Percentiles rank a stretch among this genome's conserved stretches.
These are phyloP conservation scores for Trypoxylus dichotomus DNA, from an alignment of 1,140 invertebrate species.

Conservation along the genomic window DNA sequence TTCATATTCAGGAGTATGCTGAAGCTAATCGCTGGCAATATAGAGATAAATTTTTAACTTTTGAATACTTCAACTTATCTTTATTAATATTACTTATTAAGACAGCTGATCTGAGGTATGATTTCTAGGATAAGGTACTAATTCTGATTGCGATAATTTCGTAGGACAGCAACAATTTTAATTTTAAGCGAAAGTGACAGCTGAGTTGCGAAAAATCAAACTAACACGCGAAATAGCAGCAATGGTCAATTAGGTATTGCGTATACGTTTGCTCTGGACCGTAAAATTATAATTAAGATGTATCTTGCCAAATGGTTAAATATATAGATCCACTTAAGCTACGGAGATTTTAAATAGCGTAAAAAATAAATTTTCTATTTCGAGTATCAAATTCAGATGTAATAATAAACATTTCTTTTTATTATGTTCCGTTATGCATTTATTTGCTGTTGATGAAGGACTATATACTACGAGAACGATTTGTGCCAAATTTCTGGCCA, in stretches of 20 bases:
- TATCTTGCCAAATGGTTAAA: background rate
- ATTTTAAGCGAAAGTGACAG: slow-evolving; percentile 5
- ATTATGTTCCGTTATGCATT: too few species aligned
- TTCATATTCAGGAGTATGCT: too few species aligned
- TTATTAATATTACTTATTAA: too few species aligned
- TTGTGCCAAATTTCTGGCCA: background rate
- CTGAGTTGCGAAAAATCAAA: background rate
- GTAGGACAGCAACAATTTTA: background rate
- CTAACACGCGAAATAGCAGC: background rate
- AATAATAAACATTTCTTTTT: too few species aligned
- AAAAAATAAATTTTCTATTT: background rate
- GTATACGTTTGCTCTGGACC: background rate
- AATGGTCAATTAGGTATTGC: slow-evolving; percentile 9
- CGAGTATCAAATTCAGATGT: too few species aligned
- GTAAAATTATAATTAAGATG: slow-evolving; percentile 14
- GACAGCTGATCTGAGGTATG: too few species aligned
- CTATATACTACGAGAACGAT: background rate
- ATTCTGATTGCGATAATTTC: background rate
- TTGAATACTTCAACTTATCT: too few species aligned
- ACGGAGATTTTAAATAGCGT: background rate
- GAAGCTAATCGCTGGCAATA: too few species aligned
- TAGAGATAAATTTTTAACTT: too few species aligned
- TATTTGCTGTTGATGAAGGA: too few species aligned
- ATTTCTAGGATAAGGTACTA: too few species aligned
- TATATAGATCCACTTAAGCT: background rate